Percentiles rank a stretch among this genome's conserved stretches.
Conservation (phyloP, 2,888 invertebrate species). For the Gisinianus flammeolus region DNA sequence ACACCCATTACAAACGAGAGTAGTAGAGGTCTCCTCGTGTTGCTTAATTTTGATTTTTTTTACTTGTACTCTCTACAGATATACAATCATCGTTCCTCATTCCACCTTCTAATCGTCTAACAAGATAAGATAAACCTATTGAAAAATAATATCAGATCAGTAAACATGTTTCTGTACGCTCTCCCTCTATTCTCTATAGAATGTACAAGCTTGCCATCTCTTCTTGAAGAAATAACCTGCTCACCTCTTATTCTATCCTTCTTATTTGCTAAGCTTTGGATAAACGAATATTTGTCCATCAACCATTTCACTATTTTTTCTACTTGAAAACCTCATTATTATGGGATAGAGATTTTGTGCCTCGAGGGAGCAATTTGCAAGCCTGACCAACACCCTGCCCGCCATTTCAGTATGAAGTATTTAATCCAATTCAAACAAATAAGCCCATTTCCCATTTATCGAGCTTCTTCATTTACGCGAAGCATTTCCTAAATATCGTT, state of each 20-base stretch:
- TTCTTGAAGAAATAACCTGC: not conserved
- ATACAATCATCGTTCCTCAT: not conserved
- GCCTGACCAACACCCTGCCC: no score
- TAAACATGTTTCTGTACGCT: not conserved
- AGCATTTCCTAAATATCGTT: no score
- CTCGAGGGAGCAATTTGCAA: conserved; percentile 1
- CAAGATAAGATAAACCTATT: not conserved
- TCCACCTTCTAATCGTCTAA: not conserved
- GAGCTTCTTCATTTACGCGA: no score
- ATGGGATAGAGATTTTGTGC: not conserved
- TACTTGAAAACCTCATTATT: not conserved
- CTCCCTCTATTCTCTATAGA: not conserved
- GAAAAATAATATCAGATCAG: not conserved
- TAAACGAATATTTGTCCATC: conserved; percentile 10
- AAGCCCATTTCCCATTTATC: no score
- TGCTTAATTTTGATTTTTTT: not conserved
- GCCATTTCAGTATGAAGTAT: no score
- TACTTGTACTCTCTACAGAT: not conserved
- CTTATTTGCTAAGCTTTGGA: conserved; percentile 7
- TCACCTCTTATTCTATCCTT: not conserved
- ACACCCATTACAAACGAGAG: not conserved
- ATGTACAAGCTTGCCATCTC: not conserved
- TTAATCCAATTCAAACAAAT: no score
- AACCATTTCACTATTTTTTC: not conserved
- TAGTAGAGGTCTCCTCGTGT: not conserved